Base-by-base conservation (phyloP, 2,113 vertebrate species). In the Vidua chalybeata region DNA sequence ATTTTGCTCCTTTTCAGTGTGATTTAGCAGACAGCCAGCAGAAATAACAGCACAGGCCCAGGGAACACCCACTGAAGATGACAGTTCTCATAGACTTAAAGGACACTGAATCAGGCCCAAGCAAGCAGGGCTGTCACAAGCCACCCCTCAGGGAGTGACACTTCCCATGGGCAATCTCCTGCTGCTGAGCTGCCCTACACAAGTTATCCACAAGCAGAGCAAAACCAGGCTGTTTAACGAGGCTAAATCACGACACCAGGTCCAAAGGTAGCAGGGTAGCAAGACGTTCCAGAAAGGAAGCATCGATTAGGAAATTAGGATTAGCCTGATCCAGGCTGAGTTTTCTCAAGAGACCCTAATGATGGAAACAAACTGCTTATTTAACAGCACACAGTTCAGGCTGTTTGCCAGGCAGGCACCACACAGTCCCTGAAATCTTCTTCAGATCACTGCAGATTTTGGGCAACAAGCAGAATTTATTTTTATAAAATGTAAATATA, bases 231-330 rank as follows among this genome's bases (percentile, higher is more conserved):
- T 74, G 43, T 17, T 28, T 46, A 54, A 54, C 39, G 46, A 54
- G 15, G 33, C 8, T 46, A 69, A 87, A 39, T 28, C 55, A 61
- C 0, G 0, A 23, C 33, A 78, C 27, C 26, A 20, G 1, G 0
- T 18, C 35, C 21, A 52, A 68, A 62, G n/a, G 63, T 52, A 83
- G 35, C 8, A 30, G 52, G 48, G 33, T 1, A 68, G 54, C 1
- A 7, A 56, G 45, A 76, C 3, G 41, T 26, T 10, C 16, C 5
- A 51, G 31, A 22, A 21, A 71, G n/a, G 28, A 45, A 69, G 37
- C 41, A 24, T 24, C 2, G 0, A 2, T 10, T 16, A 48, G 56
- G 28, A 77, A 91, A 62, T 39, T 8, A 28, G 37, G 11, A 62
- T 62, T 20, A 17, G 37, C 17, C 37, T 69, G 49, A 43, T 31